A percentile compares a stretch with the other conserved stretches of the same genome.
These are phyloP conservation scores for Matsumurasca onukii DNA, from an alignment of 1,140 invertebrate species.

Conservation along the genomic window DNA sequence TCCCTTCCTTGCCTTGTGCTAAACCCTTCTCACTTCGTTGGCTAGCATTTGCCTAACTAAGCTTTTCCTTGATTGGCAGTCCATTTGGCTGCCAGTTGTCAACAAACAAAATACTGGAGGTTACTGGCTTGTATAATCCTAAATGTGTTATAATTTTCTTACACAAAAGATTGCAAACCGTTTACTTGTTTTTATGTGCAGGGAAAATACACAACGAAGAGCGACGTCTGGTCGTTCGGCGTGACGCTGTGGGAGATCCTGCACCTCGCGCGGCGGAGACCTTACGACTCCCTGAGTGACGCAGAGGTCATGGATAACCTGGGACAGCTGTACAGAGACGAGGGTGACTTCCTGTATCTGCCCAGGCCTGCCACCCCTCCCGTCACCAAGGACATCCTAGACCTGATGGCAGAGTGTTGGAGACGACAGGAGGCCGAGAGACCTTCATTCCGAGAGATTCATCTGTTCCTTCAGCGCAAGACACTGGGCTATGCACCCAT, in stretches of 20 bases:
- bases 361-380: conserved; percentile 60
- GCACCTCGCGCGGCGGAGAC: conserved; percentile 63
- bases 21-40: too few species aligned
- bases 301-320: conserved; percentile 72
- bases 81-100: too few species aligned
- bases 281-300: conserved; percentile 71
- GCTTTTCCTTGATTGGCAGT: too few species aligned
- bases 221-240: conserved; percentile 77
- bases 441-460: conserved; percentile 84
- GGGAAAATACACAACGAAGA: conserved; percentile 52
- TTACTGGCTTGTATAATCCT: too few species aligned
- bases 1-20: too few species aligned
- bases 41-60: too few species aligned
- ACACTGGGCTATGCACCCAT: conserved; percentile 69
- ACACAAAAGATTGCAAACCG: too few species aligned
- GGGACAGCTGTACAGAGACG: conserved; percentile 61
- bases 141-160: too few species aligned
- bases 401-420: conserved; percentile 91
- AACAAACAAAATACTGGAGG: too few species aligned
- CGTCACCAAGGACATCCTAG: conserved; percentile 77
- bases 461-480: conserved; percentile 83
- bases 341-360: conserved; percentile 60
- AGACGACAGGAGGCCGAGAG: conserved; percentile 71
- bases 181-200: conserved; percentile 43
- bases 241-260: conserved; percentile 77